Conservation (phyloP, 2,113 vertebrate genomes). For the Pitta sordida region DNA sequence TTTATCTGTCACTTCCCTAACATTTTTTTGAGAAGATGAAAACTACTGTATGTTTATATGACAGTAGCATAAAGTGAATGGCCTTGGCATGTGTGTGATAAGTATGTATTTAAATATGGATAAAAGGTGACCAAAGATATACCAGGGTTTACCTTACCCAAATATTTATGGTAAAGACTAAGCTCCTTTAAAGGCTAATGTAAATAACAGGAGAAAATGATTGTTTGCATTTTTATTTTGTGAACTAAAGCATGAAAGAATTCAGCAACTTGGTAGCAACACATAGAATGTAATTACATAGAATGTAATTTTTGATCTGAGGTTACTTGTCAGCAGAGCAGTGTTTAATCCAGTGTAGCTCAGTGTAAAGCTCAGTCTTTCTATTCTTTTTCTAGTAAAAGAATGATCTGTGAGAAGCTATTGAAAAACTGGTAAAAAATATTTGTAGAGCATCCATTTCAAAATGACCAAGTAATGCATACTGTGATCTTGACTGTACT, state of each 20-base stretch:
- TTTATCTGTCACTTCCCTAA: not conserved
- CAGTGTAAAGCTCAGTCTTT: not conserved
- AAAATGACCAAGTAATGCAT: not conserved
- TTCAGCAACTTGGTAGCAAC: not conserved
- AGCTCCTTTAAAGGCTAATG: not conserved
- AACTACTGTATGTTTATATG: not conserved
- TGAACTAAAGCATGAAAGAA: not conserved
- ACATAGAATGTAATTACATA: rapidly evolving
- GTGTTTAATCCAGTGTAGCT: not conserved
- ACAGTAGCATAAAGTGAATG: not conserved
- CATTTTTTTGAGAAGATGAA: not conserved
- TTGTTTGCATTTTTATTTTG: not conserved
- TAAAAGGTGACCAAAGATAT: not conserved
- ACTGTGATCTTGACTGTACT: not conserved
- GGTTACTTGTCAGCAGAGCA: not conserved
- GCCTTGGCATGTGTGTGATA: not conserved
- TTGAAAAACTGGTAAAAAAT: not conserved
- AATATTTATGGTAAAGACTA: not conserved
- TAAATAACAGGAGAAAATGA: not conserved
- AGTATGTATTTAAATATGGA: not conserved
- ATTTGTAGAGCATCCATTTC: not conserved
- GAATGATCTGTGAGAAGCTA: not conserved
- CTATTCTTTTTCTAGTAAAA: not conserved
- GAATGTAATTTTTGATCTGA: not conserved
- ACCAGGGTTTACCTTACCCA: not conserved